Percentiles rank a stretch among this genome's conserved stretches.
Evolutionary conservation across 2,113 vertebrate species (phyloP).

Genomic region (Condylura cristata): DNA sequence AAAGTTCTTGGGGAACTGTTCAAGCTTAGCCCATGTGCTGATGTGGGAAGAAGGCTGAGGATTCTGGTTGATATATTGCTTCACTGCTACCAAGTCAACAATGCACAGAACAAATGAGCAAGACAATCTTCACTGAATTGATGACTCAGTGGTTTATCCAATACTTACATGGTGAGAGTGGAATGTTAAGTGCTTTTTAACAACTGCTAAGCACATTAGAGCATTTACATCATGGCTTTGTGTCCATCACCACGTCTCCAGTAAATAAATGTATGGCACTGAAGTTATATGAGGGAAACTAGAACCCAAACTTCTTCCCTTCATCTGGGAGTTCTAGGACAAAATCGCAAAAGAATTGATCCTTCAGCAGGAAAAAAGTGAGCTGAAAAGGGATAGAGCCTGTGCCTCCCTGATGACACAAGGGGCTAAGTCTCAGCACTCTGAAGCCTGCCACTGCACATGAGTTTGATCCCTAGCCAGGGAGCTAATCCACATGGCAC

Average conservation of each 20-base stretch:
- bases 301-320: not conserved
- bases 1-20: not conserved
- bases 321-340: not conserved
- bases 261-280: not conserved
- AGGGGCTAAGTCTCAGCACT: no score
- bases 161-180: slow-evolving; percentile 46
- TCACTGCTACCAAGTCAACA: slow-evolving; percentile 18
- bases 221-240: not conserved
- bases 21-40: not conserved
- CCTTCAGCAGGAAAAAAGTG: not conserved
- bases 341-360: not conserved
- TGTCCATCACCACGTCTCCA: slow-evolving; percentile 39
- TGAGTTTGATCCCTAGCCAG: no score
- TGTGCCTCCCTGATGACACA: no score
- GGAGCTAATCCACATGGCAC: no score
- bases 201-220: slow-evolving; percentile 20
- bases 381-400: not conserved
- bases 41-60: not conserved
- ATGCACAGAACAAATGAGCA: not conserved
- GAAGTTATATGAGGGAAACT: not conserved
- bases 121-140: not conserved
- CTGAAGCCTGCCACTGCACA: no score
- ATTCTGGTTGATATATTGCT: not conserved
- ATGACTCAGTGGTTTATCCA: slow-evolving; percentile 38
- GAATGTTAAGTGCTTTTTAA: slow-evolving; percentile 77